Base-by-base conservation (phyloP, 2,888 invertebrate species). In the Melangyna quadrimaculata region DNA sequence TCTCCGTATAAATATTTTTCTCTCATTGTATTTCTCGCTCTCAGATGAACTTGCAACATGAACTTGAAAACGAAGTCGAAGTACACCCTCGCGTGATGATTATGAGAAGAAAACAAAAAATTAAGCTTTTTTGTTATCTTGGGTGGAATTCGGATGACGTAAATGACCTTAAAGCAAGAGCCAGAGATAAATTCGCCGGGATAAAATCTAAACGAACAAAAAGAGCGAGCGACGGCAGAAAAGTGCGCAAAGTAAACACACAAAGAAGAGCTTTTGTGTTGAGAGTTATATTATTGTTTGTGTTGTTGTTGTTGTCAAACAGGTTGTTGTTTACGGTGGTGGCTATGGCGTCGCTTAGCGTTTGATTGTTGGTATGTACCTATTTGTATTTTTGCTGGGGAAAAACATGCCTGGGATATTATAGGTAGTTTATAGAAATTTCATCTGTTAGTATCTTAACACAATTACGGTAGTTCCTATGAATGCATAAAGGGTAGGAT, bases 31-130 rank as follows among this genome's bases (percentile, higher is more conserved):
- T 24, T 9, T 8, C 17, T 48, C 1, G 27, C 32, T 67, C 51
- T 51, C 67, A n/a, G 27, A 3, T 86, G 86, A 86, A 86, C 86
- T 86, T 86, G 86, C 80, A 86, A 86, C 86, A 86, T 86, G 86
- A 86, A 86, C 86, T 86, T 86, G 86, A 86, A 86, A 78, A 14
- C 17, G 40, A 57, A 72, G 51, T 71, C 35, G 57, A 55, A 48
- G 22, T 48, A 35, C 73, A 48, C 57, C 29, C 22, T 45, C 43
- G 35, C 17, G 22, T 35, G 3, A 3, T 51, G 9, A n/a, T 3
- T 7, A 24, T 51, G 24, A 27, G 12, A 22, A 17, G 2, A 59
- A 48, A 32, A 45, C 3, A 37, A 40, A 9, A n/a, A 19, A 19
- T 2, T 27, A 57, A 37, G 40, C 35, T 35, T 35, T 84, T 79